Conservation (phyloP, 2,797 vertebrate species). For the Coregonus suidteri region DNA sequence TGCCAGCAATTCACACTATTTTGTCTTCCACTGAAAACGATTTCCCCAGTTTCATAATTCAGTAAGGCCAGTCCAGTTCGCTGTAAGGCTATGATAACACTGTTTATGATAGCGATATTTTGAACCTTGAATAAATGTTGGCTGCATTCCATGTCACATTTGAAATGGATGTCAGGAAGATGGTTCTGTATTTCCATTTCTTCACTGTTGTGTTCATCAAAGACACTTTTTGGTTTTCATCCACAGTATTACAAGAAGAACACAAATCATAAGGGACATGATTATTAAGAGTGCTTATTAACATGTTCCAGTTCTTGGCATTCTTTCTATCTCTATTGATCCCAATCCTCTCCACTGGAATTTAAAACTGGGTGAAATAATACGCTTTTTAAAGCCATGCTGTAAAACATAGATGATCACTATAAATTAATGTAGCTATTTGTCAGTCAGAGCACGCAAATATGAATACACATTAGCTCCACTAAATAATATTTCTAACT, state of each 20-base stretch:
- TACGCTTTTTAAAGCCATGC: conserved; percentile 30
- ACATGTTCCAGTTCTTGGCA: not conserved
- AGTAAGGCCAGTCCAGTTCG: conserved; percentile 47
- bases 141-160: conserved; percentile 12
- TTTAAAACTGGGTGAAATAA: conserved; percentile 33
- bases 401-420: conserved; percentile 50
- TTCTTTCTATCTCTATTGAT: conserved; percentile 17
- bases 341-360: conserved; percentile 24
- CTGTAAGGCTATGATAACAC: conserved; percentile 46
- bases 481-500: not conserved
- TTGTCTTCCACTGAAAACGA: conserved; percentile 58
- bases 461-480: conserved; percentile 58
- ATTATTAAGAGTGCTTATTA: conserved; percentile 15
- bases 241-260: not conserved
- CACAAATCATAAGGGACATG: not conserved
- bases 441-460: conserved; percentile 8
- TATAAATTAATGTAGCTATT: conserved; percentile 47
- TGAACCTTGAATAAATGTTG: conserved; percentile 30
- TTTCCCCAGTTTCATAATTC: conserved; percentile 76
- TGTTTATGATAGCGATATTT: conserved; percentile 43
- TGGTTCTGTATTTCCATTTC: not conserved
- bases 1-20: conserved; percentile 58
- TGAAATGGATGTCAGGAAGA: not conserved
- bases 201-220: conserved; percentile 1
- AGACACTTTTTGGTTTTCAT: conserved; percentile 10